These are phyloP conservation scores for Oscheius sp. DNA, from an alignment of 2,888 invertebrate species.

Conservation along the genomic window DNA sequence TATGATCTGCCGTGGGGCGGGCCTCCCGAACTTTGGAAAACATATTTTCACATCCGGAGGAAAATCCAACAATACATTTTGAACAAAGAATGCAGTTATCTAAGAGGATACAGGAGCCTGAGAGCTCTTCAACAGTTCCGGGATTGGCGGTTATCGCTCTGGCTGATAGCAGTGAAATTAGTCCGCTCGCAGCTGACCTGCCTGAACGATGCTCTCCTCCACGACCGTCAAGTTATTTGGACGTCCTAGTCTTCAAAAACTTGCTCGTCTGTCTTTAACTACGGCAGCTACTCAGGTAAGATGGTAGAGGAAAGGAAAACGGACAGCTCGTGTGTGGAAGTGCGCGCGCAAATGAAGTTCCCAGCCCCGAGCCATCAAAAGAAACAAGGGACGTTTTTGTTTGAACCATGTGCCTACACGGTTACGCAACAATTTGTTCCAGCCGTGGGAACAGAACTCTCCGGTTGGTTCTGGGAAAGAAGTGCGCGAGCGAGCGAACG, in stretches of 20 bases:
- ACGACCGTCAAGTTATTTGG: slow-evolving; percentile 7
- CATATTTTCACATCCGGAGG: background rate
- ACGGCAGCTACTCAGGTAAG: slow-evolving; percentile 21
- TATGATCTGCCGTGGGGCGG: slow-evolving; percentile 21
- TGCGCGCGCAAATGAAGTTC: no score
- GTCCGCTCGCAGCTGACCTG: background rate
- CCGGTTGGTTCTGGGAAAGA: no score
- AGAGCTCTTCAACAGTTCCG: background rate
- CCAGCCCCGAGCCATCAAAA: no score
- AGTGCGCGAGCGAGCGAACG: no score
- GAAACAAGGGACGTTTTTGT: no score
- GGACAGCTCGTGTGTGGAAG: no score
- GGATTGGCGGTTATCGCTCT: background rate
- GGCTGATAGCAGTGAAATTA: slow-evolving; percentile 14
- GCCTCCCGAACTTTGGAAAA: no score
- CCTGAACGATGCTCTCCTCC: slow-evolving; percentile 11
- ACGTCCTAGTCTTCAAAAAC: slow-evolving; percentile 9
- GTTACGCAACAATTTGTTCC: no score
- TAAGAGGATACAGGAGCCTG: slow-evolving; percentile 19
- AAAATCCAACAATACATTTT: no score
- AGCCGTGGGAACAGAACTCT: no score
- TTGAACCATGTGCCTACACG: no score
- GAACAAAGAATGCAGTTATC: background rate
- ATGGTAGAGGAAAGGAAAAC: background rate
- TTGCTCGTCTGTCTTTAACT: slow-evolving; percentile 12